Percentiles rank a stretch among this genome's conserved stretches.
These are phyloP conservation scores for Camponotus floridanus DNA, from an alignment of 1,140 invertebrate genomes.

Conservation along the genomic window DNA sequence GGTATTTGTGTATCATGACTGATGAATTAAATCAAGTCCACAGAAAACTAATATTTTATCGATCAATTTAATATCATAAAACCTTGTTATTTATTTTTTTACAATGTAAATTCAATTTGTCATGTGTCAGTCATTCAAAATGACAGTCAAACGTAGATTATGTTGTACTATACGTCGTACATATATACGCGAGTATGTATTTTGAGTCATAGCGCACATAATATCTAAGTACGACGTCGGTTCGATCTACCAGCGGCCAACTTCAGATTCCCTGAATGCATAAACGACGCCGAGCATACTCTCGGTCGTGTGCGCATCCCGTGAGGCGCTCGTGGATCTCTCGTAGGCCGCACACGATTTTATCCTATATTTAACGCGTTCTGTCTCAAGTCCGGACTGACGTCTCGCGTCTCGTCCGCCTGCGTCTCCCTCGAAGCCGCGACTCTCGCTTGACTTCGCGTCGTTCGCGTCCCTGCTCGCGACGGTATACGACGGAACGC, in stretches of 20 bases:
- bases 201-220: conserved; percentile 6
- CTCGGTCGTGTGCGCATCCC: conserved; percentile 20
- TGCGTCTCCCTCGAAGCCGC: background rate
- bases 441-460: conserved; percentile 26
- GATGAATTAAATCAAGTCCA: background rate
- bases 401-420: background rate
- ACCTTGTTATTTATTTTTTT: background rate
- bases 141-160: too few species aligned
- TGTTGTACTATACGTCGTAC: too few species aligned
- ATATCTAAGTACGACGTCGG: background rate
- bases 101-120: background rate
- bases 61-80: background rate
- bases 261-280: background rate
- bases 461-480: background rate
- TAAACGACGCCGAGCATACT: conserved; percentile 4
- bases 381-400: conserved; percentile 3
- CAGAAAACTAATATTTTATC: background rate
- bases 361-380: conserved; percentile 59
- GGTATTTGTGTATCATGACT: background rate
- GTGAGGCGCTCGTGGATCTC: conserved; percentile 27
- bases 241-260: background rate
- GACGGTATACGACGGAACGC: background rate
- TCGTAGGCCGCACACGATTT: background rate
- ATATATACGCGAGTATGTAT: background rate
- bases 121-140: too few species aligned